Evolutionary conservation across 2,113 vertebrate species (phyloP).

Genomic region (Gasterosteus nipponicus): DNA sequence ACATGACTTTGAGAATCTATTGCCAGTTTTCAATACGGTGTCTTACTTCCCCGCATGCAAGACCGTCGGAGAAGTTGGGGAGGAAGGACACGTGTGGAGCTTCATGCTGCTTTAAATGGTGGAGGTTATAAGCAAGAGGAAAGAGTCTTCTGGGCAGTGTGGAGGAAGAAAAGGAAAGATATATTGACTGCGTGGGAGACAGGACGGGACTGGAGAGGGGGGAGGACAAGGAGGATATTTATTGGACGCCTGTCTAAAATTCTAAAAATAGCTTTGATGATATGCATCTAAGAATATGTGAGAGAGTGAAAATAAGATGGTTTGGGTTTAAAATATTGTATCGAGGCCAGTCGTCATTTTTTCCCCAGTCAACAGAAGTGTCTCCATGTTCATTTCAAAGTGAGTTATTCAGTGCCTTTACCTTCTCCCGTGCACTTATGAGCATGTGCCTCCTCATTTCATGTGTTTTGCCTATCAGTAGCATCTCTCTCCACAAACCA

Average conservation of each 20-base stretch:
- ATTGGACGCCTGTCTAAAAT: constrained; percentile 28
- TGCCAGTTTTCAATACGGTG: constrained; percentile 33
- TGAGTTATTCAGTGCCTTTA: not conserved
- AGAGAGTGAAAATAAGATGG: not conserved
- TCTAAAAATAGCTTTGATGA: constrained; percentile 67
- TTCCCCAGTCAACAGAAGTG: constrained; percentile 8
- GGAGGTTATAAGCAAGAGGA: constrained; percentile 26
- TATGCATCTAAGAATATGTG: constrained; percentile 45
- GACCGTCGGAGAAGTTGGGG: not conserved
- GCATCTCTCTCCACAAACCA: constrained; percentile 24
- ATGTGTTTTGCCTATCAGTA: constrained; percentile 2
- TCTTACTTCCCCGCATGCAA: constrained; percentile 23
- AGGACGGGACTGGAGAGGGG: constrained; percentile 7
- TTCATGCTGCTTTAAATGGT: constrained; percentile 32
- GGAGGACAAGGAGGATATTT: constrained; percentile 34
- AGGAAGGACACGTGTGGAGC: constrained; percentile 13
- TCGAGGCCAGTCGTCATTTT: not conserved
- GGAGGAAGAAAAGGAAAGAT: no score
- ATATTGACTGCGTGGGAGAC: not conserved
- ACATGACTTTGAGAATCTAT: constrained; percentile 39
- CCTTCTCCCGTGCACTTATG: constrained; percentile 9
- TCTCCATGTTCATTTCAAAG: constrained; percentile 2
- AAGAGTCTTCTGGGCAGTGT: no score
- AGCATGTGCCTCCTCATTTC: not conserved
- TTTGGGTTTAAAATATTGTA: not conserved